These are phyloP conservation scores for Smutsia temminckii DNA, from an alignment of 2,797 vertebrate species.

Conservation along the genomic window DNA sequence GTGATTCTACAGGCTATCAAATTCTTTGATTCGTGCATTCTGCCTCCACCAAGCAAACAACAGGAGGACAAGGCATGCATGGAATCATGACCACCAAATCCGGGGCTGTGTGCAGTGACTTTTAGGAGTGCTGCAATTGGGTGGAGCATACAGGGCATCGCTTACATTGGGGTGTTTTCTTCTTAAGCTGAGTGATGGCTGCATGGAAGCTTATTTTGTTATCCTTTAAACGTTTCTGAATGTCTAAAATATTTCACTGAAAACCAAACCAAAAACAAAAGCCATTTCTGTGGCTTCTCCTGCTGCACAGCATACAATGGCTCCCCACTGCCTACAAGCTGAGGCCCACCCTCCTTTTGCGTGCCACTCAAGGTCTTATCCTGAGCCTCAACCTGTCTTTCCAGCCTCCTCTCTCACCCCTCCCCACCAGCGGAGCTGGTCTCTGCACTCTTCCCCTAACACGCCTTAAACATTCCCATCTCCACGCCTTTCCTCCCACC, in stretches of 20 bases:
- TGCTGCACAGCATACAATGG: not conserved
- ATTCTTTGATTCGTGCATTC: rapidly evolving
- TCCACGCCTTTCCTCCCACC: conserved; percentile 70
- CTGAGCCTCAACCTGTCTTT: conserved; percentile 74
- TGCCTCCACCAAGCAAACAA: not conserved
- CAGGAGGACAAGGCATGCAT: rapidly evolving
- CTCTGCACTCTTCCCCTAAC: conserved; percentile 62
- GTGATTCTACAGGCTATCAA: not conserved
- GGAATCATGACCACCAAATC: not conserved
- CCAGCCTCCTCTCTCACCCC: conserved; percentile 55
- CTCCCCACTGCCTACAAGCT: not conserved
- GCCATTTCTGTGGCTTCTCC: not conserved
- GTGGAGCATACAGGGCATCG: rapidly evolving
- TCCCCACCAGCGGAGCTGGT: conserved; percentile 48
- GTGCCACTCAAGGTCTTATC: conserved; percentile 15
- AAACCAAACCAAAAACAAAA: conserved; percentile 7
- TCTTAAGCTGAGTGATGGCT: not conserved
- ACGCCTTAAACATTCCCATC: conserved; percentile 69
- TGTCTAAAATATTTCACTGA: not conserved
- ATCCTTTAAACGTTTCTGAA: not conserved
- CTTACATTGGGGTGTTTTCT: not conserved
- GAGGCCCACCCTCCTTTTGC: conserved; percentile 27
- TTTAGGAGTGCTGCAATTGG: not conserved
- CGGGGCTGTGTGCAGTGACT: not conserved
- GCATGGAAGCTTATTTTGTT: not conserved